Conservation (phyloP, 2,113 vertebrate species). For the Numenius arquata region DNA sequence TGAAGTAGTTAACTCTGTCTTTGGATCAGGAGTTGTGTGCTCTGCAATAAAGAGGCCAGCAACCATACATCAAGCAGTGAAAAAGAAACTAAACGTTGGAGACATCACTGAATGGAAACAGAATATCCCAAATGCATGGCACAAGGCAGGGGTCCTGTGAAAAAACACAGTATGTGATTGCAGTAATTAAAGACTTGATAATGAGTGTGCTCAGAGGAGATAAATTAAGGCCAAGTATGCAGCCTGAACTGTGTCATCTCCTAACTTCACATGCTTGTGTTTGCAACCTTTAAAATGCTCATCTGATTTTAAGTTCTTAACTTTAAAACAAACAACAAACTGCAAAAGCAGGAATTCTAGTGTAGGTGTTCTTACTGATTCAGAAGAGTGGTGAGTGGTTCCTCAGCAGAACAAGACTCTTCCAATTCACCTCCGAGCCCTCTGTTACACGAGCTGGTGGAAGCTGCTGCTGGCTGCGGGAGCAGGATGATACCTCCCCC, state of each 20-base stretch:
- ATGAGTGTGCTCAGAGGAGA: background rate
- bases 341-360: background rate
- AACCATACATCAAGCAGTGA: background rate
- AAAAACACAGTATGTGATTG: background rate
- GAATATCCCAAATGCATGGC: background rate
- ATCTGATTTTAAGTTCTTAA: background rate
- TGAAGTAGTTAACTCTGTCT: background rate
- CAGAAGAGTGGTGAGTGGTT: background rate
- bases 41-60: background rate
- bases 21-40: background rate
- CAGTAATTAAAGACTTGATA: background rate
- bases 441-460: accelerated
- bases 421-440: background rate
- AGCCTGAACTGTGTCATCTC: background rate
- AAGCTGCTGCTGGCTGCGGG: background rate
- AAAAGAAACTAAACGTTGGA: background rate
- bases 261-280: background rate
- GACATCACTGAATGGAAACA: background rate
- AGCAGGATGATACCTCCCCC: background rate
- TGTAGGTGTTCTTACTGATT: background rate
- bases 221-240: background rate
- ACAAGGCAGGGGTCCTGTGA: background rate
- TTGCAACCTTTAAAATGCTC: background rate
- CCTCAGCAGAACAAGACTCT: background rate
- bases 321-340: background rate